Evolutionary conservation across 2,113 vertebrate genomes (phyloP).

Genomic region (Heterotis niloticus): DNA sequence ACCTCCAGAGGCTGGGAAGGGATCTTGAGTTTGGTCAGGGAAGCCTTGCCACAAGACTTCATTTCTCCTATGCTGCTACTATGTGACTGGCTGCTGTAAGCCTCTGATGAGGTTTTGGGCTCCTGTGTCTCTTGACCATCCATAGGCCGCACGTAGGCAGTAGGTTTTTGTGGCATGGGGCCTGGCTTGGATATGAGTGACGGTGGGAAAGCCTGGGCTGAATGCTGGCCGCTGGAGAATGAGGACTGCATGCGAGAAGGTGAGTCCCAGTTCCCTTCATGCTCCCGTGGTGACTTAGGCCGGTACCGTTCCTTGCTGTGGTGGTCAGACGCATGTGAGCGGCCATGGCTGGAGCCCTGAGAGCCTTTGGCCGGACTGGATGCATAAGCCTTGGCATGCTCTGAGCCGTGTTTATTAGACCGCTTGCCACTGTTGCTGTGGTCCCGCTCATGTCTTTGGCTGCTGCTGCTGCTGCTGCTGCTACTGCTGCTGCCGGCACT

Average conservation of each 20-base stretch:
- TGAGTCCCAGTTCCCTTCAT: constrained; percentile 92
- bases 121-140: constrained; percentile 94
- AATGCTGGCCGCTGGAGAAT: constrained; percentile 81
- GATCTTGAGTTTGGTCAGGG: constrained; percentile 94
- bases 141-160: constrained; percentile 96
- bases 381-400: constrained; percentile 85
- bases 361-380: constrained; percentile 84
- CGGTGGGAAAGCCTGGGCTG: constrained; percentile 87
- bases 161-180: constrained; percentile 96
- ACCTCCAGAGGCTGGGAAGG: constrained; percentile 92
- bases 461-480: constrained; percentile 58
- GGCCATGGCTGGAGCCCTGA: constrained; percentile 63
- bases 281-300: constrained; percentile 88
- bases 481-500: constrained; percentile 38
- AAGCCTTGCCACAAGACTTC: constrained; percentile 87
- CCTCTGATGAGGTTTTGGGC: constrained; percentile 83
- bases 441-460: constrained; percentile 83
- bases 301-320: constrained; percentile 78
- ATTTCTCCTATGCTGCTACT: constrained; percentile 79
- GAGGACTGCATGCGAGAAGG: constrained; percentile 86
- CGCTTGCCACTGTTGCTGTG: constrained; percentile 69
- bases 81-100: constrained; percentile 81
- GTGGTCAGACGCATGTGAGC: constrained; percentile 79
- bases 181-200: constrained; percentile 90
- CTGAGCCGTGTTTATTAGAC: constrained; percentile 85